Base-by-base conservation (phyloP, 2,113 vertebrate genomes). In the Cottus gobio region DNA sequence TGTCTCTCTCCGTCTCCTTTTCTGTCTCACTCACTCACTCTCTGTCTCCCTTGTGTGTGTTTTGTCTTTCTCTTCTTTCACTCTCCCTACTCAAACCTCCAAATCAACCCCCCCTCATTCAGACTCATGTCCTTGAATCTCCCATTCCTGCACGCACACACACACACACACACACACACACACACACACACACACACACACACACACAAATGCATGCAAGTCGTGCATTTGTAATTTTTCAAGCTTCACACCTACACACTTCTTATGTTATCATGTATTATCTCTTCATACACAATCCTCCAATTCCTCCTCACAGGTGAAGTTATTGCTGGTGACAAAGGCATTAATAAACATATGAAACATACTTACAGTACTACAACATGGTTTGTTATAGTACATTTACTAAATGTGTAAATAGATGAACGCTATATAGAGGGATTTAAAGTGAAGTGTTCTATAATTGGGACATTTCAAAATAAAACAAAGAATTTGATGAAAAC, bases 11-110 rank as follows among this genome's bases (percentile, higher is more conserved):
- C 5, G 34, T 76, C 70, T 84, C 64, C 18, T 34, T 65, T 20
- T 28, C 67, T 67, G 56, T 56, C 37, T 73, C 16, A 8, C 56
- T 67, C 46, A 28, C 72, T 72, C 62, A 52, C 34, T 70, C 63
- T 65, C 31, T 31, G 18, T 67, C 56, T 76, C 71, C 36, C 54
- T 4, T 46, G 50, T 75, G 48, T 52, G 34, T 58, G 26, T 50
- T 71, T 66, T 62, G 8, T 77, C 2, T 67, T 4, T 37, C 16
- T 78, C 30, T 18, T 57, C 22, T 72, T 60, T 80, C 44, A 12
- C 15, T 44, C 11, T 26, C 30, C 6, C 9, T 4, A 20, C 34
- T 44, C 0, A 3, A 71, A 62, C 60, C 39, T 67, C 34, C 39
- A 58, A 34, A 83, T 48, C 26, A 39, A 7, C 26, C 30, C 12